These are phyloP conservation scores for Tetrao urogallus DNA, from an alignment of 2,113 vertebrate species.

Conservation along the genomic window DNA sequence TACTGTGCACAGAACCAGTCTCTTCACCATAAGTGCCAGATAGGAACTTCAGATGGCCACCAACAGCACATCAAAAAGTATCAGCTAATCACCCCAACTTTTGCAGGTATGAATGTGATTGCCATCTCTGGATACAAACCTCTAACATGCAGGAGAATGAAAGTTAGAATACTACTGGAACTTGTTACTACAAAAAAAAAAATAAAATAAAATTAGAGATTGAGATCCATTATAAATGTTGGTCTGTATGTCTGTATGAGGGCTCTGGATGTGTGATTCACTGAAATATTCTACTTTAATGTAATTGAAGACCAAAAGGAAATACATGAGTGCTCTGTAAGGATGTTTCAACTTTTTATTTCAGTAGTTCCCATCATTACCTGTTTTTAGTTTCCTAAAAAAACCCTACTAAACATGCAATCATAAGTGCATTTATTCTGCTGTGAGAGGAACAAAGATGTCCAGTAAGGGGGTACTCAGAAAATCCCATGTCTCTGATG, in stretches of 20 bases:
- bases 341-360: neutral
- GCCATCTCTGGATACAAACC: neutral
- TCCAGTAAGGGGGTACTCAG: neutral
- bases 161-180: neutral
- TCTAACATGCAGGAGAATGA: neutral
- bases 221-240: neutral
- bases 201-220: neutral
- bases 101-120: neutral
- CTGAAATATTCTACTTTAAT: neutral
- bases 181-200: neutral
- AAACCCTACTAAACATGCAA: neutral
- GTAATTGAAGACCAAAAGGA: neutral
- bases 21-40: neutral
- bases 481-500: neutral
- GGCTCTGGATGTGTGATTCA: neutral
- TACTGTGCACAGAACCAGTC: neutral
- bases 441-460: neutral
- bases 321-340: neutral
- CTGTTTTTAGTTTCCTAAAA: neutral
- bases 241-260: neutral
- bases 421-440: neutral
- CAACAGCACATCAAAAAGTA: neutral
- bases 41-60: neutral
- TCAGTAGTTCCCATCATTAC: neutral
- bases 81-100: accelerated